These are phyloP conservation scores for Eupithecia pulchellata DNA, from an alignment of 2,888 invertebrate species.

Conservation along the genomic window DNA sequence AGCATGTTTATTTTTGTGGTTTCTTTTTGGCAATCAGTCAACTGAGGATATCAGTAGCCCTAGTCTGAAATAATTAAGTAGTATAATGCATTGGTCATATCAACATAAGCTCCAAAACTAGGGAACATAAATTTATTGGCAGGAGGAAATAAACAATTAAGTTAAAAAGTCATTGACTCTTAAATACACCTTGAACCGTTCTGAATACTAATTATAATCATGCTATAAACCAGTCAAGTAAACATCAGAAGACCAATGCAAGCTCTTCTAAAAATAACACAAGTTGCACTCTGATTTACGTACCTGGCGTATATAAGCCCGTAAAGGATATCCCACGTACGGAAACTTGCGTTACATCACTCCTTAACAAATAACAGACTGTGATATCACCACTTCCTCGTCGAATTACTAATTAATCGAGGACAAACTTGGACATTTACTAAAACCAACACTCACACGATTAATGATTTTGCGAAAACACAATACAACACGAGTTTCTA, in stretches of 20 bases:
- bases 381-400: slow-evolving; percentile 76
- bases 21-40: neutral
- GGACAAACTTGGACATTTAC: slow-evolving; percentile 36
- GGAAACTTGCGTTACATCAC: slow-evolving; percentile 43
- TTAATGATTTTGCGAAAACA: slow-evolving; percentile 41
- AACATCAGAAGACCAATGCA: slow-evolving; percentile 48
- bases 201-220: slow-evolving; percentile 28
- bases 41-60: neutral
- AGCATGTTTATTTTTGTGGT: neutral
- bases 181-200: slow-evolving; percentile 38
- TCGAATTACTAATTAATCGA: slow-evolving; percentile 62
- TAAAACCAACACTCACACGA: slow-evolving; percentile 50
- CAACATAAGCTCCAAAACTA: neutral
- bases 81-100: neutral
- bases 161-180: slow-evolving; percentile 35
- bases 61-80: neutral
- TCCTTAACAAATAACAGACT: slow-evolving; percentile 64
- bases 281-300: slow-evolving; percentile 38
- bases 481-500: slow-evolving; percentile 34
- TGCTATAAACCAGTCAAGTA: slow-evolving; percentile 58
- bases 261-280: slow-evolving; percentile 77
- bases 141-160: slow-evolving; percentile 11
- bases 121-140: neutral
- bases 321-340: slow-evolving; percentile 31
- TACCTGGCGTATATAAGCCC: slow-evolving; percentile 15